phyloP scores from a whole-genome alignment of 2,888 invertebrate genomes.

The Achlya flavicornis region DNA sequence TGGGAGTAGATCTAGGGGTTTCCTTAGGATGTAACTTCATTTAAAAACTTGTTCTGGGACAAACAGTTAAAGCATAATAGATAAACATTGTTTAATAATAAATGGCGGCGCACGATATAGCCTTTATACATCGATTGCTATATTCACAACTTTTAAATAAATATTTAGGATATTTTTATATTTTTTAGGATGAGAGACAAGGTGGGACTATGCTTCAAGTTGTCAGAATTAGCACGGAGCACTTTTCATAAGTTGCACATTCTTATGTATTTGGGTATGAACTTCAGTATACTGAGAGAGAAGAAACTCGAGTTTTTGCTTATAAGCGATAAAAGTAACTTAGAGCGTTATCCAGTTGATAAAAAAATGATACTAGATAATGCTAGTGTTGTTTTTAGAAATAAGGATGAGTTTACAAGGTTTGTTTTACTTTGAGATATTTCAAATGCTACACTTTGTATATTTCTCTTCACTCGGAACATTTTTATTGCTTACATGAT shows the following conservation, averaged over 20 bases:
- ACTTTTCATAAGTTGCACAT: slow-evolving; percentile 65
- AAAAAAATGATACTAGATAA: slow-evolving; percentile 59
- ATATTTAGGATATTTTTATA: no score
- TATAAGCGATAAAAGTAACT: slow-evolving; percentile 59
- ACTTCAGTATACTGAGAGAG: slow-evolving; percentile 64
- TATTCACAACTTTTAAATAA: not conserved
- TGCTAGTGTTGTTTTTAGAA: slow-evolving; percentile 67
- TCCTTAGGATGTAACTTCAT: no score
- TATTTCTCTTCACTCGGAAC: no score
- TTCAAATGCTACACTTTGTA: not conserved
- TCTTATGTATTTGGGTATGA: slow-evolving; percentile 74
- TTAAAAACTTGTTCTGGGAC: no score
- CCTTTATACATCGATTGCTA: no score
- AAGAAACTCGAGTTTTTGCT: slow-evolving; percentile 66
- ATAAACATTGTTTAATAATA: no score
- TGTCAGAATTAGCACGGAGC: slow-evolving; percentile 54
- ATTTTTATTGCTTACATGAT: no score
- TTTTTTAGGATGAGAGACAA: slow-evolving; percentile 60
- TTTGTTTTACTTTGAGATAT: slow-evolving; percentile 29
- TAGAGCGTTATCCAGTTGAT: slow-evolving; percentile 67
- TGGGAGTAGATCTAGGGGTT: no score
- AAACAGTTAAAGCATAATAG: no score
- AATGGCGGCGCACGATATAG: no score
- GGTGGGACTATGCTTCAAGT: slow-evolving; percentile 64
- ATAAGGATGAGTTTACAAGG: slow-evolving; percentile 67